Conservation (phyloP, 2,113 vertebrate species). For the Ginglymostoma cirratum region DNA sequence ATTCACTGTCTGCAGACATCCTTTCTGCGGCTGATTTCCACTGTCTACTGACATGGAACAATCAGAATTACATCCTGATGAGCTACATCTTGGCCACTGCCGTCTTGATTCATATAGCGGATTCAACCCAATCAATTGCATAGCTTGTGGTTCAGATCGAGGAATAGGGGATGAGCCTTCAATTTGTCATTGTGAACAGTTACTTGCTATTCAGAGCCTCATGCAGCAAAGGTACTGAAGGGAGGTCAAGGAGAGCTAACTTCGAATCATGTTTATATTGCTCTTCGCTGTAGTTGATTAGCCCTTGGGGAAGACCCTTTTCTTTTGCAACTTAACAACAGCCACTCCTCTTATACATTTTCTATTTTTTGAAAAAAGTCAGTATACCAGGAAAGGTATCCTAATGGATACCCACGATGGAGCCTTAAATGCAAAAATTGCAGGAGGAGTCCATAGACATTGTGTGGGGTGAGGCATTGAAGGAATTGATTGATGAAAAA, state of each 20-base stretch:
- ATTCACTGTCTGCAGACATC: too few species aligned
- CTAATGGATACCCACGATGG: conserved; percentile 81
- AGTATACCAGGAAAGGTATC: conserved; percentile 86
- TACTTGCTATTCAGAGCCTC: conserved; percentile 68
- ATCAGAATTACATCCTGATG: too few species aligned
- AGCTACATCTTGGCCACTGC: too few species aligned
- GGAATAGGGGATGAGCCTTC: conserved; percentile 67
- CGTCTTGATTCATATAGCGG: conserved; percentile 45
- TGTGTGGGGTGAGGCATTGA: too few species aligned
- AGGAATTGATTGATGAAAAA: too few species aligned
- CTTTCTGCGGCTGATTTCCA: too few species aligned
- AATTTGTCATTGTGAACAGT: conserved; percentile 64
- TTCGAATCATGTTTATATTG: conserved; percentile 91
- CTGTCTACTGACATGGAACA: too few species aligned
- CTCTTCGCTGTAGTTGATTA: conserved; percentile 89
- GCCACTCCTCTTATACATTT: conserved; percentile 87
- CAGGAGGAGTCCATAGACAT: conserved; percentile 41
- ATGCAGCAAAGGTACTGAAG: conserved; percentile 84
- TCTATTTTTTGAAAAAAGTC: conserved; percentile 85
- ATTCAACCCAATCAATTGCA: conserved; percentile 76
- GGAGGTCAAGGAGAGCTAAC: conserved; percentile 69
- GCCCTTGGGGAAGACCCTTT: conserved; percentile 86
- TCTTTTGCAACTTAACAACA: conserved; percentile 73
- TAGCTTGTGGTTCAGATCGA: conserved; percentile 73
- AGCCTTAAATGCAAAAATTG: conserved; percentile 75